These are phyloP conservation scores for Grammomys dolichurus DNA, from an alignment of 2,113 vertebrate species.

Conservation along the genomic window DNA sequence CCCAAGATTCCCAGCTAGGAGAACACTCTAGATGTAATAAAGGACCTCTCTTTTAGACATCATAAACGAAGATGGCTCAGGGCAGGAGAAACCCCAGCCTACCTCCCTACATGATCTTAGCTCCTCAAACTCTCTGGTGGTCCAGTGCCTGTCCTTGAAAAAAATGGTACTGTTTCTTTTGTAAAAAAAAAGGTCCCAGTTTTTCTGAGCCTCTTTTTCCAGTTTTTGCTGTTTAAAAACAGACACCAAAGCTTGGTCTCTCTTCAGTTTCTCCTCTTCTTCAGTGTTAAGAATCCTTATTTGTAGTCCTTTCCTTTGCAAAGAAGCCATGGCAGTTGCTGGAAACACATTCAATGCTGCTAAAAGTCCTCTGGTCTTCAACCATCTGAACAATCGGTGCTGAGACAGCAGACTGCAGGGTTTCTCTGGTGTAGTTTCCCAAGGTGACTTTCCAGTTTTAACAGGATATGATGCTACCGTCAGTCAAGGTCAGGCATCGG, in stretches of 20 bases:
- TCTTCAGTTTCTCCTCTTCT: slow-evolving; percentile 86
- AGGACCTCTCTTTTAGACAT: not conserved
- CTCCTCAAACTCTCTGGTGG: slow-evolving; percentile 96
- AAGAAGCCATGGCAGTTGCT: slow-evolving; percentile 59
- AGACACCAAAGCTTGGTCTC: slow-evolving; percentile 89
- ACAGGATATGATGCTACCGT: not conserved
- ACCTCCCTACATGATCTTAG: slow-evolving; percentile 93
- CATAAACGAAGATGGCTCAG: not conserved
- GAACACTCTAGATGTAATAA: not conserved
- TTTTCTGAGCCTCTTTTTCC: slow-evolving; percentile 96
- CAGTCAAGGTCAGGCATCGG: not conserved
- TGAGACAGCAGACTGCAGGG: not conserved
- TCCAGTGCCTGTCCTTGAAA: slow-evolving; percentile 99
- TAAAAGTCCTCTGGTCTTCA: not conserved
- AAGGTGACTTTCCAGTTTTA: not conserved
- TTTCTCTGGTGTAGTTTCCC: not conserved
- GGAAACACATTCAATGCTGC: not conserved
- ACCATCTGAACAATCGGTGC: not conserved
- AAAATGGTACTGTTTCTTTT: slow-evolving; percentile 97
- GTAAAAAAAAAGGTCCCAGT: slow-evolving; percentile 97
- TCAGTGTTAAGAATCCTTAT: slow-evolving; percentile 85
- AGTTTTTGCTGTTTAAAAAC: slow-evolving; percentile 94
- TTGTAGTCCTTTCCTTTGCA: slow-evolving; percentile 74
- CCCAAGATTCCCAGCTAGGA: not conserved
- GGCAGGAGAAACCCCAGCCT: not conserved